Percentiles rank a stretch among this genome's conserved stretches.
Conservation (phyloP, 2,888 invertebrate genomes). For the Teleiodes luculella region DNA sequence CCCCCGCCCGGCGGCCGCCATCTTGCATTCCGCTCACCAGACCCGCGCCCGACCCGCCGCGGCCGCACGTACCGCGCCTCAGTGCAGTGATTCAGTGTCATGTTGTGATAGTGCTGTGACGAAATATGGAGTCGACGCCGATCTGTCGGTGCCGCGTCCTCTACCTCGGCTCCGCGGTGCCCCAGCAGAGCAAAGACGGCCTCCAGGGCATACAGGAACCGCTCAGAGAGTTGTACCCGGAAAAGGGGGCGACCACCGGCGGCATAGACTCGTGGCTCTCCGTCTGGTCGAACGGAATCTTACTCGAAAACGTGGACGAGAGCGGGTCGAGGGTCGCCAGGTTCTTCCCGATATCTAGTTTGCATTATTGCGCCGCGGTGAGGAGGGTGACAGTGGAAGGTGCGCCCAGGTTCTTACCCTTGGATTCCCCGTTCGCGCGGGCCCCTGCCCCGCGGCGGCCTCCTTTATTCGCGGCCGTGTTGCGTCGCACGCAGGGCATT, state of each 20-base stretch:
- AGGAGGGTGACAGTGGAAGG: slow-evolving; percentile 88
- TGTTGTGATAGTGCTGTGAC: slow-evolving; percentile 71
- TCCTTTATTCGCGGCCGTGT: slow-evolving; percentile 96
- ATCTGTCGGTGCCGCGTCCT: slow-evolving; percentile 97
- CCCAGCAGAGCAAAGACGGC: slow-evolving; percentile 98
- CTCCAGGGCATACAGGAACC: slow-evolving; percentile 98
- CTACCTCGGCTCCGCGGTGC: slow-evolving; percentile 97
- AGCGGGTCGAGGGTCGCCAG: slow-evolving; percentile 95
- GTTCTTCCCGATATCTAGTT: slow-evolving; percentile 96
- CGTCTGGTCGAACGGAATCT: slow-evolving; percentile 97
- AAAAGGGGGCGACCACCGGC: slow-evolving; percentile 92
- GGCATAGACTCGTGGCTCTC: slow-evolving; percentile 98
- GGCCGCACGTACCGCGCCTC: slow-evolving; percentile 54
- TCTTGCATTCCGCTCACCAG: slow-evolving; percentile 77
- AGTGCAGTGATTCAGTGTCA: slow-evolving; percentile 58
- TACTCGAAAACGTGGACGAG: slow-evolving; percentile 97
- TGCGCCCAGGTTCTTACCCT: slow-evolving; percentile 92
- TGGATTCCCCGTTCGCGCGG: slow-evolving; percentile 97
- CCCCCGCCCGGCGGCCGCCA: slow-evolving; percentile 44
- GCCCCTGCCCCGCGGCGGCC: slow-evolving; percentile 96
- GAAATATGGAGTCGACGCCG: slow-evolving; percentile 90
- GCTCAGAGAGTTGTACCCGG: slow-evolving; percentile 95
- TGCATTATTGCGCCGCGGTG: slow-evolving; percentile 97
- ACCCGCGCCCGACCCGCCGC: slow-evolving; percentile 71
- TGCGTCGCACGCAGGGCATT: slow-evolving; percentile 96